Conservation (phyloP, 2,888 invertebrate genomes). For the Nezara viridula region DNA sequence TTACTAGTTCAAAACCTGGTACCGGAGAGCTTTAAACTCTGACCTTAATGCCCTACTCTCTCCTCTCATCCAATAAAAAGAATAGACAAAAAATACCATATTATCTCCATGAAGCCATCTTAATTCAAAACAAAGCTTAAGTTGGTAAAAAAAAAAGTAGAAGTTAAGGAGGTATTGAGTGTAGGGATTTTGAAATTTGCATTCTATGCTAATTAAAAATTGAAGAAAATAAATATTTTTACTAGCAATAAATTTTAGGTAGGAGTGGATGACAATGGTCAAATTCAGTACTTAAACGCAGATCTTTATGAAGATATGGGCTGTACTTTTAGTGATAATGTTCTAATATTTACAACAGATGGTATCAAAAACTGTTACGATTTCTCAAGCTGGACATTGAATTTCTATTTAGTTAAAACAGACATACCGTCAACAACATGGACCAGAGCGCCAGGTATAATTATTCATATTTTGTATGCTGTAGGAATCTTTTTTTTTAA, state of each 20-base stretch:
- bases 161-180: too few relatives aligned
- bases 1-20: too few relatives aligned
- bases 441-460: conserved; percentile 78
- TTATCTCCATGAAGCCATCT: too few relatives aligned
- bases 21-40: too few relatives aligned
- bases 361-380: conserved; percentile 74
- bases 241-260: conserved; percentile 63
- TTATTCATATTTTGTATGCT: background rate
- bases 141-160: too few relatives aligned
- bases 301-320: conserved; percentile 71
- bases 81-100: too few relatives aligned
- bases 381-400: conserved; percentile 72
- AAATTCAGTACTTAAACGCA: conserved; percentile 76
- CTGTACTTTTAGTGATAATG: conserved; percentile 67
- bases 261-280: conserved; percentile 75
- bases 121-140: background rate
- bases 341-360: conserved; percentile 58
- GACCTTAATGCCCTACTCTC: too few relatives aligned
- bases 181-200: too few relatives aligned
- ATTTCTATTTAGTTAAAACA: conserved; percentile 71
- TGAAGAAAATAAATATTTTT: conserved; percentile 63
- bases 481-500: background rate
- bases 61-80: too few relatives aligned
- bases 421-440: conserved; percentile 79
- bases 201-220: conserved; percentile 56